Evolutionary conservation across 2,888 invertebrate species (phyloP), one percentile per base, ranked within the genome.

Genomic region (Cosmia pyralina): DNA sequence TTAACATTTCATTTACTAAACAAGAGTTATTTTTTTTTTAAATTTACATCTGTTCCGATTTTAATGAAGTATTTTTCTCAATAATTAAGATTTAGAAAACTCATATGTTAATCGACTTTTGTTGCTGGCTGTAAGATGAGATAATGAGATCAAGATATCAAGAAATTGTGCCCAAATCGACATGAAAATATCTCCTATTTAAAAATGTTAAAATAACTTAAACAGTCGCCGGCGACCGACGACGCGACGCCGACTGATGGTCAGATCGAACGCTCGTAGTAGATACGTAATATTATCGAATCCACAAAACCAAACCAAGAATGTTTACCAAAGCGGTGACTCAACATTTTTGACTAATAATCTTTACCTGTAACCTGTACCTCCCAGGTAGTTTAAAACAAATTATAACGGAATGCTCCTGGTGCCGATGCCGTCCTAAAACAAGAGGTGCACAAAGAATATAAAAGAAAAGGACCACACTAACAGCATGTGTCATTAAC

Each of bases 301-400:
- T 64, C 59, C 62, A 72, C 52, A 72, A 75, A 75, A 70, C 74
- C 72, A 75, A 75, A 70, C 74, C 72, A 84, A 69, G 76, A 85
- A 87, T 79, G 71, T 77, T 63, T 55, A 69, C 74, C 46, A 53
- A 72, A 69, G 52, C 72, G 63, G 68, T 85, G 85, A 85, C 72
- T 87, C 83, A 85, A 83, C 83, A 72, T 75, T 72, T 75, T 72
- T 74, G 72, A 71, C 83, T 79, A 74, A 65, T 60, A 72, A 59
- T 69, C 58, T 64, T 77, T 85, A 87, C 85, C 85, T 85, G 85
- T 70, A 63, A 15, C 28, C 28, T 55, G 55, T 28, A 55, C 69
- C 70, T 71, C 76, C 55, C 78, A 85, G 83, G 78, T 85, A 85
- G 75, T 68, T 64, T 34, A 44, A n/a, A 34, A 58, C 64, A n/a